Conservation (phyloP, 2,113 vertebrate species). For the Casuarius casuarius region DNA sequence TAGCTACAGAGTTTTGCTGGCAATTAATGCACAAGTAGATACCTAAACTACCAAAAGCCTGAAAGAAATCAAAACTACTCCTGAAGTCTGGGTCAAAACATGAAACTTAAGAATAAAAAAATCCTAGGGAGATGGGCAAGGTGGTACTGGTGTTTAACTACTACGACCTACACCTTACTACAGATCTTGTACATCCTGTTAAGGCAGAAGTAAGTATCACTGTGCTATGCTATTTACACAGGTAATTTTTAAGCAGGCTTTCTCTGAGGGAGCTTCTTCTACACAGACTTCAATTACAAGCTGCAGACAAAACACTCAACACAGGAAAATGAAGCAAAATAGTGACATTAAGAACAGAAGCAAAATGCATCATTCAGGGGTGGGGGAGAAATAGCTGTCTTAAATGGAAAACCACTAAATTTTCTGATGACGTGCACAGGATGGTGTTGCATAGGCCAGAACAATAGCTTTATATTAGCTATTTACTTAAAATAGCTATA, state of each 20-base stretch:
- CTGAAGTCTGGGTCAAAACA: not conserved
- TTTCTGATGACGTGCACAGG: slow-evolving; percentile 77
- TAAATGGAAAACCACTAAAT: slow-evolving; percentile 62
- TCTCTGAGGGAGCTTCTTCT: slow-evolving; percentile 23
- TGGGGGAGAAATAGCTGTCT: slow-evolving; percentile 56
- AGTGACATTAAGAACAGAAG: slow-evolving; percentile 61
- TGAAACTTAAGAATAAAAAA: not conserved
- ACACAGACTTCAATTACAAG: slow-evolving; percentile 60
- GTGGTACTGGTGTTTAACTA: not conserved
- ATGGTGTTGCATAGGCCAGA: slow-evolving; percentile 49
- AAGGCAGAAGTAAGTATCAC: not conserved
- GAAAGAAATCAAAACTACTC: not conserved
- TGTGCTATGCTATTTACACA: not conserved
- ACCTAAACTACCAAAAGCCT: not conserved
- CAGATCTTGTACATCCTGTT: not conserved
- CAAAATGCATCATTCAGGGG: slow-evolving; percentile 50
- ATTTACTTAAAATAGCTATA: slow-evolving; percentile 66
- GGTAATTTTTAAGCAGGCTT: not conserved
- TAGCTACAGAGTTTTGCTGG: not conserved
- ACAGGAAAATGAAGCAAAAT: slow-evolving; percentile 70
- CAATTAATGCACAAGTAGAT: not conserved
- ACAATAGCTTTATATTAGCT: slow-evolving; percentile 69
- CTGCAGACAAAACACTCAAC: slow-evolving; percentile 50
- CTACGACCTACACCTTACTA: not conserved
- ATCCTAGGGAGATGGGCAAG: not conserved